Conservation (phyloP, 2,113 vertebrate genomes). For the Rynchops niger region DNA sequence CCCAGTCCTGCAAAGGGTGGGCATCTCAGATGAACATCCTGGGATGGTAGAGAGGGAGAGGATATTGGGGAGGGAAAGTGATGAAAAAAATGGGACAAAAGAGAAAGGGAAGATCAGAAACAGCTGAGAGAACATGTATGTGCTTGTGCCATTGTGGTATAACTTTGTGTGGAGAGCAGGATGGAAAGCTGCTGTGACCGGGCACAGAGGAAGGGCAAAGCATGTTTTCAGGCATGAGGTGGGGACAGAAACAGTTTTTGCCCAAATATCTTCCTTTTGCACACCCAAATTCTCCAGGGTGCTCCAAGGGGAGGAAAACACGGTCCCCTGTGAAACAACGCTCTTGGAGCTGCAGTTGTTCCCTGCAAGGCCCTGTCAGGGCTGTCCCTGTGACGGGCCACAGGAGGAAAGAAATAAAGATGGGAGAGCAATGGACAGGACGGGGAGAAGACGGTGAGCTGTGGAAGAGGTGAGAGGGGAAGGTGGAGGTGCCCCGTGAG, state of each 20-base stretch:
- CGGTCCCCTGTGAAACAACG: neutral
- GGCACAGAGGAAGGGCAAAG: neutral
- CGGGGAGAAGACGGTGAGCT: rapidly evolving
- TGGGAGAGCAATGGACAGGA: rapidly evolving
- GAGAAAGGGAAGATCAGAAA: neutral
- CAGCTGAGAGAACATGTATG: rapidly evolving
- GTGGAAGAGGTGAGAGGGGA: neutral
- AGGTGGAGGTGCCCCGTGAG: rapidly evolving
- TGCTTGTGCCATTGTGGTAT: rapidly evolving
- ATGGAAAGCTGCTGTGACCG: neutral
- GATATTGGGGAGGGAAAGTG: neutral
- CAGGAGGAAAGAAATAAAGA: neutral
- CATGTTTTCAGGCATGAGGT: rapidly evolving
- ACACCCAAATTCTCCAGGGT: neutral
- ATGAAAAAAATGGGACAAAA: neutral
- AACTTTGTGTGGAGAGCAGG: rapidly evolving
- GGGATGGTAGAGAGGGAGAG: neutral
- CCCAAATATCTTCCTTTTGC: neutral
- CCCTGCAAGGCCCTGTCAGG: too few relatives aligned
- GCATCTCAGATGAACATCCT: neutral
- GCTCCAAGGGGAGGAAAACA: neutral
- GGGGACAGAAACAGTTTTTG: neutral
- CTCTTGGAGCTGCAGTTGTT: neutral
- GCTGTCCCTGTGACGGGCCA: rapidly evolving
- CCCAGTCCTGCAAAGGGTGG: neutral